Evolutionary conservation across 64 coral and sea anemone species (phyloP).

Genomic region (Orbicella faveolata): DNA sequence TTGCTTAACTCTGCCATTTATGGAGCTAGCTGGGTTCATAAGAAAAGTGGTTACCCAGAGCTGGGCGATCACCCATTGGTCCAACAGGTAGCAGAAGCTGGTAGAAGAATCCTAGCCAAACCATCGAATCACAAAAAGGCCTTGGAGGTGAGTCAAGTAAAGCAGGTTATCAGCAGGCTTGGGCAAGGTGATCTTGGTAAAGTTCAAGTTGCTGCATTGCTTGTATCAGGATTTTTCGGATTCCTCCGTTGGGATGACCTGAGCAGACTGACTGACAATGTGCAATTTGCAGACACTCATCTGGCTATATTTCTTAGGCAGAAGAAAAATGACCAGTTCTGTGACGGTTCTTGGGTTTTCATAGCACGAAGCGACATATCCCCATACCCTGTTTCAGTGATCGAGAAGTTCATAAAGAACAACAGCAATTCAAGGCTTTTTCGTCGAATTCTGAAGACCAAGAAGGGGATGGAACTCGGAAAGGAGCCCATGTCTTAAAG

Average conservation of each 20-base stretch:
- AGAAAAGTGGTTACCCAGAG: constrained; percentile 24
- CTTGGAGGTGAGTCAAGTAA: too few species aligned
- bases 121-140: too few species aligned
- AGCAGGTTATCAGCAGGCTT: too few species aligned
- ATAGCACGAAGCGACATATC: constrained; percentile 18
- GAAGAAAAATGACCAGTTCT: constrained; percentile 54
- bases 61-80: constrained; percentile 41
- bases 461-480: constrained; percentile 23
- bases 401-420: constrained; percentile 15
- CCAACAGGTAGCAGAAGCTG: constrained; percentile 11
- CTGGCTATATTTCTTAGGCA: too few species aligned
- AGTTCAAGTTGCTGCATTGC: too few species aligned
- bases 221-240: too few species aligned
- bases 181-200: too few species aligned
- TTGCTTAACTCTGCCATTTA: constrained; percentile 46
- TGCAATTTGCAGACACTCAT: too few species aligned
- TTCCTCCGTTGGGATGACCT: too few species aligned
- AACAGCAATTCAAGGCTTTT: constrained; percentile 4
- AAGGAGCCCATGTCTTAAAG: constrained; percentile 33
- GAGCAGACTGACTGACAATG: too few species aligned
- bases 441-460: constrained; percentile 9
- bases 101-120: too few species aligned
- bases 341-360: constrained; percentile 35
- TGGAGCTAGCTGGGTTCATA: constrained; percentile 65
- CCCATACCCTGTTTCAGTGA: not conserved